Conservation (phyloP, 2,888 invertebrate species). For the Cantharis rufa region DNA sequence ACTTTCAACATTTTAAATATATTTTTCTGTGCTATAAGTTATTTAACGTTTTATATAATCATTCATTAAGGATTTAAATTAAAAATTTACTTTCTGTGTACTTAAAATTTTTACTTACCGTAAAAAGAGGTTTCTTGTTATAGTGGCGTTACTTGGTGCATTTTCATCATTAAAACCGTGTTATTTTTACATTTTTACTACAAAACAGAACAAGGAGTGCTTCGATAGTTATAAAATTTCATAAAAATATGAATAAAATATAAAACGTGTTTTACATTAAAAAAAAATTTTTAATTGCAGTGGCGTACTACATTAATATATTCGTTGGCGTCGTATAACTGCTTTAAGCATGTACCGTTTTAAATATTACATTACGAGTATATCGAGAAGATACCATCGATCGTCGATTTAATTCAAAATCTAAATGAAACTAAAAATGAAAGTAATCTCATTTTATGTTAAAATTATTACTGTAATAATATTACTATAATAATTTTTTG, state of each 20-base stretch:
- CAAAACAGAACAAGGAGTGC: neutral
- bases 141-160: neutral
- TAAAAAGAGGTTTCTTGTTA: neutral
- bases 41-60: neutral
- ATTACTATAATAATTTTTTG: neutral
- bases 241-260: no score
- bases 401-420: no score
- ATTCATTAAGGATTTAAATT: neutral
- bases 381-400: no score
- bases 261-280: no score
- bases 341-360: no score
- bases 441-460: neutral
- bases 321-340: no score
- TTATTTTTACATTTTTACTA: neutral
- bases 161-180: neutral
- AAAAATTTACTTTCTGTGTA: neutral
- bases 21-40: neutral
- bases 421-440: no score
- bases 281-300: no score
- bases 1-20: neutral
- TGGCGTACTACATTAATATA: no score
- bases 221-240: neutral
- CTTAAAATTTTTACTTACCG: neutral
- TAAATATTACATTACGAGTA: no score
- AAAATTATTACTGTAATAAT: no score